A percentile compares a stretch with the other conserved stretches of the same genome.
These are phyloP conservation scores for Typhlichthys subterraneus DNA, from an alignment of 2,797 vertebrate species.

Conservation along the genomic window DNA sequence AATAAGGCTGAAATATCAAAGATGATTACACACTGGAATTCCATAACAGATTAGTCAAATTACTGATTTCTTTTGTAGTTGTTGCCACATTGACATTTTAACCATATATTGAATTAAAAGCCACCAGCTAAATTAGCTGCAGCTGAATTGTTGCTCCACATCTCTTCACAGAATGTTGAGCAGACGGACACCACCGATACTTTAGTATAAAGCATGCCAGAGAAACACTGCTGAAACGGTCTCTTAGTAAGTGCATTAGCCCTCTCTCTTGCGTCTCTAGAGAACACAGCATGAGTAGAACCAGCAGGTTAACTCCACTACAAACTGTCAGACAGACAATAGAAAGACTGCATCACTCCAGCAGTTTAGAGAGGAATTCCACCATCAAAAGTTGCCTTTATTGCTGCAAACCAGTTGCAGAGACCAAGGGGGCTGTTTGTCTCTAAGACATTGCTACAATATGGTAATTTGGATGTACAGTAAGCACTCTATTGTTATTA, in stretches of 20 bases:
- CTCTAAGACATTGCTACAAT: constrained; percentile 7
- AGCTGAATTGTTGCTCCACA: constrained; percentile 3
- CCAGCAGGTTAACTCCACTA: constrained; percentile 32
- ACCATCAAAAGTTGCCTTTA: constrained; percentile 16
- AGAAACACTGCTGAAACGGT: constrained; percentile 43
- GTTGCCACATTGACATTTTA: too few species aligned
- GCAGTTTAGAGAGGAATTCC: constrained; percentile 31
- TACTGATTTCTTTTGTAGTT: too few species aligned
- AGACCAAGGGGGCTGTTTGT: background rate
- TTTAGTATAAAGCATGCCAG: constrained; percentile 29
- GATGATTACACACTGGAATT: too few species aligned
- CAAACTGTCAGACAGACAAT: constrained; percentile 53
- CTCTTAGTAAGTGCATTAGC: constrained; percentile 13
- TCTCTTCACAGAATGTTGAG: constrained; percentile 33
- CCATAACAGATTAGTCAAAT: too few species aligned
- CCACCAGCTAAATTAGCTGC: background rate
- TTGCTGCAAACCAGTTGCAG: constrained; percentile 32
- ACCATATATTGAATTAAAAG: constrained; percentile 16
- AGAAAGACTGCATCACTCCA: constrained; percentile 38
- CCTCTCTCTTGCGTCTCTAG: constrained; percentile 16
- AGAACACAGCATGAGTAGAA: constrained; percentile 44
- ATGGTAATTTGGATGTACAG: constrained; percentile 20
- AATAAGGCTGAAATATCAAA: too few species aligned
- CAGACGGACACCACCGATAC: constrained; percentile 34
- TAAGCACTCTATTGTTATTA: constrained; percentile 15